phyloP scores from a whole-genome alignment of 2,113 vertebrate species.

The Tyrannus savana region DNA sequence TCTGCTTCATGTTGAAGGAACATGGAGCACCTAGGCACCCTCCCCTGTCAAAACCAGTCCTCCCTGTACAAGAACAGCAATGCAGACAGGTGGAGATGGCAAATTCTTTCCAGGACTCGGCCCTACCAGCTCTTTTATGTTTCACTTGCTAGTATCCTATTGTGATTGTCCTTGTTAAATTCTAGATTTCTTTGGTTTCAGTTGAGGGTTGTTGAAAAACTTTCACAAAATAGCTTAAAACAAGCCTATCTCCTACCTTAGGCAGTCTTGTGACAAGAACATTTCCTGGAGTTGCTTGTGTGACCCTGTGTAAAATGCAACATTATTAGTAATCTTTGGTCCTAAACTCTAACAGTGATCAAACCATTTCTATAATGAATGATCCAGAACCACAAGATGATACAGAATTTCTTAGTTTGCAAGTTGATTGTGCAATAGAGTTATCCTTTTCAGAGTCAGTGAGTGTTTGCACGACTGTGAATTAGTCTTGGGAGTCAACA shows the following conservation, averaged over 20 bases:
- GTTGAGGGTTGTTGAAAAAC: neutral
- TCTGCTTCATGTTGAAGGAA: neutral
- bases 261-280: neutral
- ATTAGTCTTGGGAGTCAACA: neutral
- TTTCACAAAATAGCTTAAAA: neutral
- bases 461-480: neutral
- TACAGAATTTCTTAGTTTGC: neutral
- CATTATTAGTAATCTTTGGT: neutral
- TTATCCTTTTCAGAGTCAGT: neutral
- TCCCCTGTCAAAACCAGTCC: neutral
- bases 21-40: neutral
- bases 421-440: neutral
- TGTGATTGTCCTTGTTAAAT: neutral
- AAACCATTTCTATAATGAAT: neutral
- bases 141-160: fast-evolving
- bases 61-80: neutral
- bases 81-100: neutral
- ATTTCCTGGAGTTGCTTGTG: neutral
- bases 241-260: neutral
- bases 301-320: neutral
- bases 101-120: neutral
- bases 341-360: neutral
- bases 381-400: neutral
- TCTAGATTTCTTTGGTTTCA: neutral
- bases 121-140: neutral